Evolutionary conservation across 1,140 invertebrate genomes (phyloP).

Genomic region (Planococcus citri): DNA sequence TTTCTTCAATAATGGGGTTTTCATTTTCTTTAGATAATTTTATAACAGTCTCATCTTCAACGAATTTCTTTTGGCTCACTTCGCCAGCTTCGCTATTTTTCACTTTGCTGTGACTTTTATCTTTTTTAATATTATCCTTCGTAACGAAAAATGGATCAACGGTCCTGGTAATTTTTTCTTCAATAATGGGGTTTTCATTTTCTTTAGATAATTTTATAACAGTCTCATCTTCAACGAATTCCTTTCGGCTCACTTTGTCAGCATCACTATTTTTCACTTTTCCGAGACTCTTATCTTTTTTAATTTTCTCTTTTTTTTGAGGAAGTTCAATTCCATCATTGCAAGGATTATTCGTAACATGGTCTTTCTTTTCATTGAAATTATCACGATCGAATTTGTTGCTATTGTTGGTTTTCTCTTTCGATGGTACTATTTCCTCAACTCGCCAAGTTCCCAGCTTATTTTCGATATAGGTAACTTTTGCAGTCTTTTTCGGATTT

Average conservation of each 20-base stretch:
- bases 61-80: background rate
- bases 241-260: too few species aligned
- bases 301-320: too few species aligned
- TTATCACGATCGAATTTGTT: too few species aligned
- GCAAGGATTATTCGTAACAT: too few species aligned
- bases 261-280: too few species aligned
- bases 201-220: background rate
- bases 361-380: too few species aligned
- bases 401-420: too few species aligned
- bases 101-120: too few species aligned
- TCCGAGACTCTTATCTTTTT: too few species aligned
- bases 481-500: background rate
- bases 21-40: background rate
- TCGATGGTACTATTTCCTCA: background rate
- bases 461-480: background rate
- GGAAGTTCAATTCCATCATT: too few species aligned
- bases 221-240: too few species aligned
- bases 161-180: conserved; percentile 24
- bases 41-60: background rate
- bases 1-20: background rate
- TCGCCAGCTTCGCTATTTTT: background rate
- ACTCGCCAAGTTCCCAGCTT: background rate
- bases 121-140: conserved; percentile 34
- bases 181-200: background rate
- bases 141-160: conserved; percentile 46